Evolutionary conservation across 2,888 invertebrate genomes (phyloP), one percentile per base, ranked within the genome.

Genomic region (Callyntrura sp.): DNA sequence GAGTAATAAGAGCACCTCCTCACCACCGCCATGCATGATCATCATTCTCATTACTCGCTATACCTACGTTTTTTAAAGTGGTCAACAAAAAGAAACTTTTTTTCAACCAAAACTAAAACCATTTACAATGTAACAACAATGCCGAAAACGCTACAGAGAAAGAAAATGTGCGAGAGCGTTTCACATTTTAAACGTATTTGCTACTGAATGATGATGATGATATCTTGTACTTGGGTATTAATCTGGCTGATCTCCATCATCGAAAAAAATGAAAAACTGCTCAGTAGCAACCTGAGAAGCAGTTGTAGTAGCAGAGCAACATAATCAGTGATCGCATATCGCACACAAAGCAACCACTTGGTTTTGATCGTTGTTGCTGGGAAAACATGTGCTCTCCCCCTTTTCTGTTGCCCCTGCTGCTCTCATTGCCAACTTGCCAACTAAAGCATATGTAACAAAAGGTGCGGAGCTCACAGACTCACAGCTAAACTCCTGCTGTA

Each of bases 321-420:
- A n/a, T n/a, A n/a, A n/a, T n/a, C n/a, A n/a, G n/a, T n/a, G n/a
- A n/a, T n/a, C 51, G 25, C 73, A 76, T 9, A 28, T 65, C 11
- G 1, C 11, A 20, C 25, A 51, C 65, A 65, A 28, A 55, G n/a
- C 76, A 78, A 78, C 76, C 76, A 78, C 76, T 78, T 78, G 51
- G 51, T 65, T n/a, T 28, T 25, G 57, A 57, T 45, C 45, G 17
- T 23, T 48, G 25, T 23, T 51, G 43, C 85, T 73, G 88, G 57
- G 88, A 88, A 88, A 88, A 88, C 88, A 88, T 88, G 88, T 88
- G 88, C 88, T 82, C 51, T 78, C 76, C 48, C 73, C 20, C 35
- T 62, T 25, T 62, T 73, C 35, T 35, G 1, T 43, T 35, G n/a
- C 43, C 43, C n/a, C 45, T 43, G 25, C 73, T 88, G 88, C 88